Percentiles rank a stretch among this genome's conserved stretches.
Evolutionary conservation across 2,888 invertebrate species (phyloP).

Genomic region (Rambutsinella grinnellia): DNA sequence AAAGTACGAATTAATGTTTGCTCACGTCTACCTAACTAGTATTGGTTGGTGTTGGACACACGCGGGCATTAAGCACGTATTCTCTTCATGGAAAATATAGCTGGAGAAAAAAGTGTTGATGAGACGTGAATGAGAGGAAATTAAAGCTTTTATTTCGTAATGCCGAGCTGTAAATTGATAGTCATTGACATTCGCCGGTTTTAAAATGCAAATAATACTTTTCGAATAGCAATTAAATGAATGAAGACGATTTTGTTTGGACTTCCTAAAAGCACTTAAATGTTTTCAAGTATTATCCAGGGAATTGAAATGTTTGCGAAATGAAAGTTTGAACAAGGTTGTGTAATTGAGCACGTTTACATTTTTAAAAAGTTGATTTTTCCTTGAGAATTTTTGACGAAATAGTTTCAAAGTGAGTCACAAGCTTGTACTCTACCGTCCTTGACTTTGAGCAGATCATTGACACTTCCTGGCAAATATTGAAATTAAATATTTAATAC

Average conservation of each 20-base stretch:
- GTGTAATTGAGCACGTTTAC: not conserved
- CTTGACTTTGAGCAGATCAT: not conserved
- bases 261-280: not conserved
- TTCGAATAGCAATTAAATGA: not conserved
- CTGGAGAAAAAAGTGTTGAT: too few relatives aligned
- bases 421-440: not conserved
- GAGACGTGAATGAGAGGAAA: not conserved
- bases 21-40: not conserved
- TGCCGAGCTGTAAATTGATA: conserved; percentile 31
- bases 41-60: too few relatives aligned
- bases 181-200: conserved; percentile 19
- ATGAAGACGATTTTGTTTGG: too few relatives aligned
- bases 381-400: not conserved
- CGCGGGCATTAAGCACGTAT: too few relatives aligned
- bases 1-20: not conserved
- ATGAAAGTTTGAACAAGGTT: not conserved
- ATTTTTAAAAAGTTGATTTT: not conserved
- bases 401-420: not conserved
- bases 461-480: not conserved
- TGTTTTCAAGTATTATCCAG: not conserved
- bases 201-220: not conserved
- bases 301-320: not conserved
- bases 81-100: too few relatives aligned
- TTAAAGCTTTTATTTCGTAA: not conserved
- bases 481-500: too few relatives aligned